Base-by-base conservation (phyloP, 35 echinoderm and acorn worm species). In the Hemicentrotus pulcherrimus region DNA sequence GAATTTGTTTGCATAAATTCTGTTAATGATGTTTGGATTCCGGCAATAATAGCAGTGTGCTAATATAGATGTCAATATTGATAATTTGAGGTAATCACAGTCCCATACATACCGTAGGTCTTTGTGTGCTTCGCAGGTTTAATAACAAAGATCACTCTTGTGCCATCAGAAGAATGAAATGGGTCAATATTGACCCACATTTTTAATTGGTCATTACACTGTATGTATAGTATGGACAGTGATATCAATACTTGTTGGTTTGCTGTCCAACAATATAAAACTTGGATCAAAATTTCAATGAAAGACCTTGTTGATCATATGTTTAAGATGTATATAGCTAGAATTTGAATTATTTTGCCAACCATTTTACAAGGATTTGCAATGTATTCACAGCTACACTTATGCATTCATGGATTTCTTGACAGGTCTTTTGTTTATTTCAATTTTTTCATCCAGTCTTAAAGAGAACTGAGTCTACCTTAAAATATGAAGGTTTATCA, bases 21-120 rank as follows among this genome's bases (percentile, higher is more conserved):
- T 28, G 5, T 28, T 0, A 78, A 78, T 78, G 65, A 78, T 28
- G 22, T 78, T 78, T 78, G 65, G 24, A 78, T 78, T 78, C 65
- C 19, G 28, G 22, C 65, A 4, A 78, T 78, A n/a, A 7, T 28
- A 78, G 19, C 22, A 5, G 65, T 78, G 65, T 78, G 65, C 65
- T 78, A 78, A 78, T 78, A 24, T n/a, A 28, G 24, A 78, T 78
- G 65, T 28, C 19, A 78, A 78, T 78, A 78, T 28, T 78, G 65
- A 78, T 78, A 22, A 78, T 78, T 78, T 78, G 19, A 78, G 65
- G 65, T 78, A 78, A 78, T 78, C n/a, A 78, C 28, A 78, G 18
- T 78, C 65, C 65, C 65, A 78, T 78, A 78, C 65, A 78, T 78
- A n/a, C n/a, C n/a, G n/a, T n/a, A n/a, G 65, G 65, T 78, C 65